Evolutionary conservation across 2,888 invertebrate genomes (phyloP).

Genomic region (Phlogophora meticulosa): DNA sequence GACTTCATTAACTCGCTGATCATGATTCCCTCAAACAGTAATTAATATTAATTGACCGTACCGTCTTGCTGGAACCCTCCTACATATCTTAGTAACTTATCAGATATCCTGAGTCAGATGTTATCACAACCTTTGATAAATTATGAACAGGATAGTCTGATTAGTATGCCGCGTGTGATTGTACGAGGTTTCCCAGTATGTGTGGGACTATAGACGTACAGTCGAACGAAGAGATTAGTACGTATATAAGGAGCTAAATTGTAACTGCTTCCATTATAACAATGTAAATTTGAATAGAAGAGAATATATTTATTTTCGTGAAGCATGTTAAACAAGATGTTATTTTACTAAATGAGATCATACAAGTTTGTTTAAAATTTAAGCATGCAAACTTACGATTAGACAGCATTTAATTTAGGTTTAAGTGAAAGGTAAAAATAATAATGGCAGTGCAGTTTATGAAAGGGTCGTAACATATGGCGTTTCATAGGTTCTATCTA

Average conservation of each 20-base stretch:
- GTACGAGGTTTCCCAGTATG: slow-evolving; percentile 20
- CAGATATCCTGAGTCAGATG: slow-evolving; percentile 26
- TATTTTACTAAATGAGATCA: no score
- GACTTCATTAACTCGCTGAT: slow-evolving; percentile 3
- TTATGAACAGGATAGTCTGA: slow-evolving; percentile 3
- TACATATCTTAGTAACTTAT: slow-evolving; percentile 11
- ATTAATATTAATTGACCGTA: slow-evolving; percentile 39
- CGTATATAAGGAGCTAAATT: background rate
- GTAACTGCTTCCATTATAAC: background rate
- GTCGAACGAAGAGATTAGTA: background rate
- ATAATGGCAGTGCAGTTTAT: no score
- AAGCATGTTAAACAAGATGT: no score
- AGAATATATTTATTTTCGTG: no score
- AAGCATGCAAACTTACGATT: no score
- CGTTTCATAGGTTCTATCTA: no score
- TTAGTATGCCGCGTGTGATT: slow-evolving; percentile 31
- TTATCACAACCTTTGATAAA: slow-evolving; percentile 24
- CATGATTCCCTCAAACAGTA: slow-evolving; percentile 3
- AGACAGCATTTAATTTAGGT: no score
- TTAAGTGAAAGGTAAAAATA: no score
- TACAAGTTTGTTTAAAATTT: no score
- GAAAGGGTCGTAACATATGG: no score
- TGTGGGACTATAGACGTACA: slow-evolving; percentile 23
- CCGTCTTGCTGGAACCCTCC: slow-evolving; percentile 1
- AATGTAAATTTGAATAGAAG: background rate